phyloP scores from a whole-genome alignment of 2,888 invertebrate species.

The Entomobrya multifasciata region DNA sequence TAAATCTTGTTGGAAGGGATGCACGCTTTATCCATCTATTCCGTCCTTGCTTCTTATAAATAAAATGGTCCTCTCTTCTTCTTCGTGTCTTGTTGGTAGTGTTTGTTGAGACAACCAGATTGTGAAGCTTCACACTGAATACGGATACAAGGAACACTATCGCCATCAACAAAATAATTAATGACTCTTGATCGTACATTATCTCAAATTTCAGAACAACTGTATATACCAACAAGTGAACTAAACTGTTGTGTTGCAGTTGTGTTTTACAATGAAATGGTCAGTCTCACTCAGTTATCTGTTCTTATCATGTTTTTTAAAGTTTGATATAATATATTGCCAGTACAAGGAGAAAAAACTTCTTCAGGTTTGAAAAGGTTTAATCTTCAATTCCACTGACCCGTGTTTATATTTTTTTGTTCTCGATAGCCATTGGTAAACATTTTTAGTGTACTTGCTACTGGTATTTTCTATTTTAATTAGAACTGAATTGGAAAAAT shows the following conservation, averaged over 20 bases:
- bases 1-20: slow-evolving; percentile 23
- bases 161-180: background rate
- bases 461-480: background rate
- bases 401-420: no score
- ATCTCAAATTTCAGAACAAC: background rate
- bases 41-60: background rate
- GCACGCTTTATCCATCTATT: background rate
- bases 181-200: slow-evolving; percentile 8
- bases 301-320: no score
- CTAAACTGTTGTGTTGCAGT: no score
- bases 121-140: background rate
- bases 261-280: no score
- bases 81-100: background rate
- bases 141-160: background rate
- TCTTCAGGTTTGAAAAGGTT: no score
- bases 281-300: no score
- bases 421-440: background rate
- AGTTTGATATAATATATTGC: no score
- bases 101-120: background rate
- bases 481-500: background rate
- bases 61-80: background rate
- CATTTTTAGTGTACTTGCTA: background rate
- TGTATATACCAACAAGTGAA: no score
- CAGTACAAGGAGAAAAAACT: no score
- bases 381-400: no score